Evolutionary conservation across 1,140 invertebrate species (phyloP).

Genomic region (Drosophila nigromelanica): DNA sequence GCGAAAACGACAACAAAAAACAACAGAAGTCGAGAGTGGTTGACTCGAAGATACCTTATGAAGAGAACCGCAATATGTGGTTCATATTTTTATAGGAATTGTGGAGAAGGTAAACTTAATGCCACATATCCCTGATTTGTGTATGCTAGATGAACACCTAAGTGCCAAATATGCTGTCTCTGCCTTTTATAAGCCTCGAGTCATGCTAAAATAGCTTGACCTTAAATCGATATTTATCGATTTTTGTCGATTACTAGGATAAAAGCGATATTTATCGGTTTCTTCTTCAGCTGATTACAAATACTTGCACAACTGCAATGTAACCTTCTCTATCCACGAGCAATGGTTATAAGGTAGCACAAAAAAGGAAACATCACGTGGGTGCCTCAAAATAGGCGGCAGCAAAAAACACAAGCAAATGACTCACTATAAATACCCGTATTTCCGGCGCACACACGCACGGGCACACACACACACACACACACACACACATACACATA

Average conservation of each 20-base stretch:
- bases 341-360: neutral
- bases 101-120: no score
- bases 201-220: no score
- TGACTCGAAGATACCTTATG: neutral
- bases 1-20: neutral
- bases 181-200: neutral
- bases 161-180: neutral
- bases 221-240: no score
- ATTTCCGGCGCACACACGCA: slow-evolving; percentile 9
- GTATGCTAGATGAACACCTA: no score
- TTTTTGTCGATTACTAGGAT: no score
- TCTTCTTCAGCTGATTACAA: no score
- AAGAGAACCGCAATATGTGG: neutral
- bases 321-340: neutral
- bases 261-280: no score
- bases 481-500: neutral
- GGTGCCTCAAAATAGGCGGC: slow-evolving; percentile 41
- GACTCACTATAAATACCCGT: slow-evolving; percentile 70
- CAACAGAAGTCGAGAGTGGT: neutral
- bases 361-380: slow-evolving; percentile 29
- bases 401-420: slow-evolving; percentile 73
- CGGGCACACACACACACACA: slow-evolving; percentile 1
- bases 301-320: no score
- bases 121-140: no score
- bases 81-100: no score